A percentile compares a stretch with the other conserved stretches of the same genome.
Evolutionary conservation across 2,888 invertebrate species (phyloP).

Genomic region (Drosophila mercatorum): DNA sequence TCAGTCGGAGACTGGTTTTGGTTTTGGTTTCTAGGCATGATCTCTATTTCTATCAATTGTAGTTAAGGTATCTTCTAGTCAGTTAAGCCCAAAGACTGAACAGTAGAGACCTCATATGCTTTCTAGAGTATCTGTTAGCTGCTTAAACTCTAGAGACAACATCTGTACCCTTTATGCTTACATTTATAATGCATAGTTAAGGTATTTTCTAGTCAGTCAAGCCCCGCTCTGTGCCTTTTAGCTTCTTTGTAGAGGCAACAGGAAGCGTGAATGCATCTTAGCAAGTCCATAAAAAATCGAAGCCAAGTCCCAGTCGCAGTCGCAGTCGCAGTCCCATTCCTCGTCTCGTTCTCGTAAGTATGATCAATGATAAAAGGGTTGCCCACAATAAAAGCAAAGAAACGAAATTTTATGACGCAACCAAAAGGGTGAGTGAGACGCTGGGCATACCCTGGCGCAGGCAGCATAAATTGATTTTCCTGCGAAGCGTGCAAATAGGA

Average conservation of each 20-base stretch:
- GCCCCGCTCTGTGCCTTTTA: not conserved
- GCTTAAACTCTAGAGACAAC: no score
- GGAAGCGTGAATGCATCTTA: slow-evolving; percentile 62
- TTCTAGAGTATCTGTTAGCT: no score
- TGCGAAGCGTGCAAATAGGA: slow-evolving; percentile 75
- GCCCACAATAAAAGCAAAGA: slow-evolving; percentile 18
- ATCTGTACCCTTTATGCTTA: not conserved
- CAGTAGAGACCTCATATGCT: no score
- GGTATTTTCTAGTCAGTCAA: not conserved
- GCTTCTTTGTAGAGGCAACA: slow-evolving; percentile 32
- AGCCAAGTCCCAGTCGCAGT: slow-evolving; percentile 7
- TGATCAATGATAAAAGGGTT: slow-evolving; percentile 78
- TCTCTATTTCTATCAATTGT: no score
- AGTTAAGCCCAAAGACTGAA: no score
- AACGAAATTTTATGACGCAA: slow-evolving; percentile 19
- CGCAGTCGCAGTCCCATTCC: slow-evolving; percentile 9
- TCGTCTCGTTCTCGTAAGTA: slow-evolving; percentile 47
- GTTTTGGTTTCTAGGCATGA: no score
- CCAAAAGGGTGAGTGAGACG: not conserved
- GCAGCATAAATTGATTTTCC: slow-evolving; percentile 68
- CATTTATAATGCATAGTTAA: not conserved
- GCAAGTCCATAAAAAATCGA: slow-evolving; percentile 71
- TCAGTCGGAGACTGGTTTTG: no score
- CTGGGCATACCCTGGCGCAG: not conserved
- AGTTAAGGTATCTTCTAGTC: not conserved